Evolutionary conservation across 2,797 vertebrate species (phyloP), one percentile per base, ranked within the genome.

Genomic region (Epinephelus coioides): DNA sequence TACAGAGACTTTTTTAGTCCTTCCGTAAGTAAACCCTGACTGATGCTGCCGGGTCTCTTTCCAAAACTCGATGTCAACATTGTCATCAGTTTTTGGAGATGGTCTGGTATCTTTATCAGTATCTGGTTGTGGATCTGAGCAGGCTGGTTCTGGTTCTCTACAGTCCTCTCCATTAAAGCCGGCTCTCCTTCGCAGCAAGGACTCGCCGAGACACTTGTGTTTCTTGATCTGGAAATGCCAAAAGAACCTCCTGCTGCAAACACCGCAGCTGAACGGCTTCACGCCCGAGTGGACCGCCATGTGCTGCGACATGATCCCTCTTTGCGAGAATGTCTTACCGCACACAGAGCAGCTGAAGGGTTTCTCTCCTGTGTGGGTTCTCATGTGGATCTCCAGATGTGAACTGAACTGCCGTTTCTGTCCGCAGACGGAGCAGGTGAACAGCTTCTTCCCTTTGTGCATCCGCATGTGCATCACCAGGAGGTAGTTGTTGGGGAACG

Each of bases 221-320:
- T 64, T 84, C 60, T 79, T 79, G 0, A 85, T 61, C 70, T 81
- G 83, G 50, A 78, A 81, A 18, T 69, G 83, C 83, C 83, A 85
- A 7, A 51, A 74, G 61, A 85, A 85, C 38, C 70, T 61, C 2
- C 40, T 78, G 2, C 66, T 46, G 19, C 83, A 85, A 3, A 30
- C 44, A 1, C 2, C n/a, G 59, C 82, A 84, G 49, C 65, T 49
- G 34, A 69, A 84, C 0, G 78, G 78, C 51, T 77, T 80, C 50
- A 69, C 73, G 13, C 63, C 79, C 0, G 75, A 77, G 50, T 89
- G 87, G 19, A 86, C 44, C 0, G 84, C 73, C 82, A 76, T 89
- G 68, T 88, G 87, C 0, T 81, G 80, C 3, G 55, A 76, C 87
- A 88, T 73, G 1, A 83, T 86, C 9, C 82, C 84, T 63, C 70